Percentiles rank a stretch among this genome's conserved stretches.
Conservation (phyloP, 2,797 vertebrate genomes). For the Pelobates cultripes region DNA sequence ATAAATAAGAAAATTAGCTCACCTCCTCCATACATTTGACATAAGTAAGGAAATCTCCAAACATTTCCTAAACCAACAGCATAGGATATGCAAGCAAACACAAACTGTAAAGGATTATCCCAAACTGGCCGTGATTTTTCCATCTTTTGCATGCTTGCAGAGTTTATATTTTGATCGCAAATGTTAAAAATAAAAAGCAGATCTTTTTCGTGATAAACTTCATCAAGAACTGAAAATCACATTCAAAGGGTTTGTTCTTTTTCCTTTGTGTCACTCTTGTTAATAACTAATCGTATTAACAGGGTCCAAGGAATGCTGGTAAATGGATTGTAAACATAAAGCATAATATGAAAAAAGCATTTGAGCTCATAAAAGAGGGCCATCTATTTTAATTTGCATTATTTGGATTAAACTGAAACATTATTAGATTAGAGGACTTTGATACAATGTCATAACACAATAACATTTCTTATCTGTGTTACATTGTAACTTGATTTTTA, state of each 20-base stretch:
- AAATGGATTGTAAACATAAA: constrained; percentile 66
- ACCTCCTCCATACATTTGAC: constrained; percentile 96
- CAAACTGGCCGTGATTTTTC: constrained; percentile 81
- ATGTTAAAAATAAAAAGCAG: neutral
- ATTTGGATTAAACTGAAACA: neutral
- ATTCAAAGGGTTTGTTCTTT: constrained; percentile 53
- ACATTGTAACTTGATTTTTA: neutral
- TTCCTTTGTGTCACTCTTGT: constrained; percentile 63
- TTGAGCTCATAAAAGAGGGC: too few relatives aligned
- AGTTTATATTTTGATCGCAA: neutral
- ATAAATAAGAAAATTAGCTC: constrained; percentile 60
- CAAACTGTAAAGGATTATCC: constrained; percentile 84
- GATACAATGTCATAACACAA: neutral
- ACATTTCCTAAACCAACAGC: constrained; percentile 95
- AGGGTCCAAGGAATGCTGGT: constrained; percentile 71
- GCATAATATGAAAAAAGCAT: constrained; percentile 1
- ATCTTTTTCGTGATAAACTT: neutral
- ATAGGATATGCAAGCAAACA: constrained; percentile 91
- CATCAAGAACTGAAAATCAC: neutral
- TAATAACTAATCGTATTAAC: constrained; percentile 78
- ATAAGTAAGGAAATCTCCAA: constrained; percentile 95
- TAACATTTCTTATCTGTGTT: neutral
- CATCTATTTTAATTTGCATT: neutral
- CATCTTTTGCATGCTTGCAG: constrained; percentile 62
- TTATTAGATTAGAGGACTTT: neutral